Percentiles rank a stretch among this genome's conserved stretches.
These are phyloP conservation scores for Hoplodrina ambigua DNA, from an alignment of 2,888 invertebrate species.

Conservation along the genomic window DNA sequence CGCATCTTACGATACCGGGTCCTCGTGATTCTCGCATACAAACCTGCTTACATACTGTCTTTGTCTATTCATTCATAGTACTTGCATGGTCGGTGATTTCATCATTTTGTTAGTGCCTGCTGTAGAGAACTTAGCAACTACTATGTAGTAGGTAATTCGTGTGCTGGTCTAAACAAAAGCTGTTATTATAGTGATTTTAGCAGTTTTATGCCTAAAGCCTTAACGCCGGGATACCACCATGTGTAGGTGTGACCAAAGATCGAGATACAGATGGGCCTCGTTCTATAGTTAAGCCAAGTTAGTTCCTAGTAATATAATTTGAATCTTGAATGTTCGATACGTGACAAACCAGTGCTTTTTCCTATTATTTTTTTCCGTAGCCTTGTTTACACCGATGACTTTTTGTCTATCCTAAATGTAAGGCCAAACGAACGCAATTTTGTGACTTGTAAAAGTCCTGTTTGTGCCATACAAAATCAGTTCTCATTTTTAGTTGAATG, in stretches of 20 bases:
- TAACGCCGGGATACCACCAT: not conserved
- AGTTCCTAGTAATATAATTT: no score
- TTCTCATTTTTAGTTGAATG: no score
- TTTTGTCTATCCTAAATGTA: not conserved
- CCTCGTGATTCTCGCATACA: conserved; percentile 49
- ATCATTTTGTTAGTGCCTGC: conserved; percentile 28
- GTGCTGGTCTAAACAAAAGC: not conserved
- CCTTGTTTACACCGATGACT: not conserved
- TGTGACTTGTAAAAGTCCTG: no score
- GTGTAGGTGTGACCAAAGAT: not conserved
- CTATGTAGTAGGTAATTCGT: not conserved
- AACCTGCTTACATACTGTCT: conserved; percentile 12
- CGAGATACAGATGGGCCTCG: not conserved
- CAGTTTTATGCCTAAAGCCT: not conserved
- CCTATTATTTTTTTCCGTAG: no score
- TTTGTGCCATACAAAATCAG: no score
- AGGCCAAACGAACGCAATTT: no score
- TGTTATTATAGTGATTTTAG: not conserved
- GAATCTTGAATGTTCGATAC: not conserved
- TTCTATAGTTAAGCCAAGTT: not conserved
- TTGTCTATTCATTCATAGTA: conserved; percentile 44
- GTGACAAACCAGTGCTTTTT: not conserved
- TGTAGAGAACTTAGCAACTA: conserved; percentile 17
- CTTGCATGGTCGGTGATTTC: conserved; percentile 34
- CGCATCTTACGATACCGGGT: conserved; percentile 42